phyloP scores from a whole-genome alignment of 2,113 vertebrate species.

The Macquaria ambigua region DNA sequence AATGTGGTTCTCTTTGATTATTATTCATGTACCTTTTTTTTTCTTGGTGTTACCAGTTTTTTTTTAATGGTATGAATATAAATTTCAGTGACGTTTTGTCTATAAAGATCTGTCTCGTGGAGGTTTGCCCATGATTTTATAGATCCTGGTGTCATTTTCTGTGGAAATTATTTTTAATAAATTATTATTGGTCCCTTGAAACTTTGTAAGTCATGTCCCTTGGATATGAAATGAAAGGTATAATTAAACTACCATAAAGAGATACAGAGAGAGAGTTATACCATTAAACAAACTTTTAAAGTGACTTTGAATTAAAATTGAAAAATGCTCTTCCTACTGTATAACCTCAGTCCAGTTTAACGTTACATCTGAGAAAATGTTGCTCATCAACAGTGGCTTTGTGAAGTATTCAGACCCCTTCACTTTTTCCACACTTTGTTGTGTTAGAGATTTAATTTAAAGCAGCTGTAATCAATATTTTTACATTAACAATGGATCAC shows the following conservation, averaged over 20 bases:
- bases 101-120: conserved; percentile 21
- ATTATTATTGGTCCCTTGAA: conserved; percentile 15
- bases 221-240: conserved; percentile 2
- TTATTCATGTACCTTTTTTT: conserved; percentile 51
- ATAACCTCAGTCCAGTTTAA: neutral
- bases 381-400: neutral
- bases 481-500: neutral
- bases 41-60: conserved; percentile 34
- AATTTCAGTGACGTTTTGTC: conserved; percentile 29
- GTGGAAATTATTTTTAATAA: conserved; percentile 31
- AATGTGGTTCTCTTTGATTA: conserved; percentile 60
- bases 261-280: neutral
- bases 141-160: conserved; percentile 19
- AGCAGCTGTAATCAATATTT: neutral
- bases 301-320: conserved; percentile 26
- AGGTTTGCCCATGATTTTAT: conserved; percentile 35
- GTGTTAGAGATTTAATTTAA: neutral
- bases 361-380: neutral
- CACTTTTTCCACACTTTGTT: neutral
- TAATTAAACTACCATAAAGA: conserved; percentile 11
- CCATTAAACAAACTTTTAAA: conserved; percentile 22
- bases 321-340: neutral
- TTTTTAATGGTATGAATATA: conserved; percentile 40
- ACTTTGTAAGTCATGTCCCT: neutral
- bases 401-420: neutral